Evolutionary conservation across 2,113 vertebrate species (phyloP), one percentile per base, ranked within the genome.

Genomic region (Sminthopsis crassicaudata): DNA sequence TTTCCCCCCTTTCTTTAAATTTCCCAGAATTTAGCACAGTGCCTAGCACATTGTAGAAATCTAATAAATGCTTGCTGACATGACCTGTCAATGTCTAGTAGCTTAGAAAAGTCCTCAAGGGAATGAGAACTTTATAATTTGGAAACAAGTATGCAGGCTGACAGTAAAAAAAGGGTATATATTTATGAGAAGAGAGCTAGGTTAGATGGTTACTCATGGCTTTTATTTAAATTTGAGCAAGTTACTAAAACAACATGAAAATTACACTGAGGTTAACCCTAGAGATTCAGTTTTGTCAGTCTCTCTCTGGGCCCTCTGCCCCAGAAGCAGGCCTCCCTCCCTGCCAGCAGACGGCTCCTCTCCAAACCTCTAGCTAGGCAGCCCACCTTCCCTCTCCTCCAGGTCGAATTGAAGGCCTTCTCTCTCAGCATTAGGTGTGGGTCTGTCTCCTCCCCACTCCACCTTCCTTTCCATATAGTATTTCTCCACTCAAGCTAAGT

Each of bases 31-130:
- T 76, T 60, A n/a, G 92, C 91, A 67, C 30, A 30, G 42, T 52
- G 36, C 46, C 30, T 55, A 42, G 52, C 88, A 90, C 53, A 51
- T 8, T 57, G 60, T 54, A 88, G 91, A 90, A 89, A 95, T 57
- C 60, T 67, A 50, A 36, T 67, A 67, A 42, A 53, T 90, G 53
- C 55, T 92, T 94, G 3, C 36, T 92, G 30, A 48, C n/a, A 91
- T 57, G 90, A 19, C 53, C 95, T 42, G 19, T 50, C n/a, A 76
- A 94, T 92, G 60, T 50, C 60, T 51, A 76, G n/a, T 51, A 42
- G 53, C 42, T 27, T 30, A 19, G 46, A 53, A 94, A 92, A 93
- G 46, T 89, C 90, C 27, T 90, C 60, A 93, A 51, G 91, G 92
- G 36, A 54, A 92, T 36, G 90, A 93, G 8, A 9, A 46, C n/a